Evolutionary conservation across 2,797 vertebrate genomes (phyloP).

Genomic region (Danio aesculapii): DNA sequence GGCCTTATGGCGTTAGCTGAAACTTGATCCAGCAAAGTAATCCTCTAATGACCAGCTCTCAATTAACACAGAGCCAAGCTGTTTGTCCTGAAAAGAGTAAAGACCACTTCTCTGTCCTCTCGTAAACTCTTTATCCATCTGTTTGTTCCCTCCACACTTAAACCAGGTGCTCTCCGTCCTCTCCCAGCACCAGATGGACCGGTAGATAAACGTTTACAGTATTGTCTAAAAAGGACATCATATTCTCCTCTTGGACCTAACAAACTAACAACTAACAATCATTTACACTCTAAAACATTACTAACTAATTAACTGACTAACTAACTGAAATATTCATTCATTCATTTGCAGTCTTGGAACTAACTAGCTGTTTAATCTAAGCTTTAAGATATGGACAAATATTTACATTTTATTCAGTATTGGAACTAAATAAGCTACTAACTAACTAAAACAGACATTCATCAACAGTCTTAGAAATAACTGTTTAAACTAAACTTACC

Average conservation of each 20-base stretch:
- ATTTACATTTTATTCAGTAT: background rate
- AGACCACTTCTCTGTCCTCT: background rate
- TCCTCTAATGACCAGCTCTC: slow-evolving; percentile 55
- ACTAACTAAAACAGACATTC: background rate
- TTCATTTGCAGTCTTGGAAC: too few species aligned
- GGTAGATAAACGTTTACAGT: background rate
- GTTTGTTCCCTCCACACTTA: slow-evolving; percentile 21
- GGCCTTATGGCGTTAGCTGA: slow-evolving; percentile 44
- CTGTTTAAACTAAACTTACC: background rate
- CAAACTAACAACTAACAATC: background rate
- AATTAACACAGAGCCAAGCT: slow-evolving; percentile 52
- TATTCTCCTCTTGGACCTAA: background rate
- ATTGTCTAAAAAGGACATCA: background rate
- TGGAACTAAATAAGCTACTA: background rate
- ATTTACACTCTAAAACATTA: background rate
- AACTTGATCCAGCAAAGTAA: slow-evolving; percentile 53
- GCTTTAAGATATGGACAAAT: background rate
- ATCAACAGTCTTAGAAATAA: too few species aligned
- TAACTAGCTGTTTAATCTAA: background rate
- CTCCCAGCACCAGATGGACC: background rate
- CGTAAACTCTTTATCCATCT: slow-evolving; percentile 36
- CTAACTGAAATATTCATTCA: background rate
- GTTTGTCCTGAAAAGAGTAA: slow-evolving; percentile 40
- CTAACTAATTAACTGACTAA: background rate
- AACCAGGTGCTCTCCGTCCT: slow-evolving; percentile 28